Evolutionary conservation across 2,888 invertebrate genomes (phyloP), one percentile per base, ranked within the genome.

Genomic region (Endotricha flammealis): DNA sequence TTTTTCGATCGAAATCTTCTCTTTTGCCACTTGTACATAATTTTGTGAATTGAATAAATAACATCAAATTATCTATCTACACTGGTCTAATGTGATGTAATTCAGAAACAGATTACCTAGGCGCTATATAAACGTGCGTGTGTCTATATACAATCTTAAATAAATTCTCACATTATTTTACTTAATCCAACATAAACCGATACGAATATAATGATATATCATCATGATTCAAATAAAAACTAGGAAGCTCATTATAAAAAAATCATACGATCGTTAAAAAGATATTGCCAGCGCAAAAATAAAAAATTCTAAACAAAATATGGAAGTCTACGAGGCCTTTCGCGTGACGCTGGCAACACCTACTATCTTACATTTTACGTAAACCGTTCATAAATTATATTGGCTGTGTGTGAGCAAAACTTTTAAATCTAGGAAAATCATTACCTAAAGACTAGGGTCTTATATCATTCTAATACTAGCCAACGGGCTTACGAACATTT

Each of bases 381-480:
- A 43, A 46, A 47, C 42, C 29, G 48, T 50, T 48, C 48, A 49
- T 44, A 50, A 49, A 48, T 52, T 44, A 59, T 53, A 55, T 69
- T 67, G 65, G 67, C 65, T 64, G 62, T 58, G 46, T 51, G 58
- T 80, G 81, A 81, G 81, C 81, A 80, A 79, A 61, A 56, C 53
- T 49, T 56, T 66, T 67, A 61, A 67, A 57, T 64, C 71, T 75
- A 53, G 62, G 59, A 65, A 69, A 74, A 69, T 4, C 63, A 65
- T 69, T 75, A 75, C 56, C 77, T 81, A 79, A 53, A 68, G 79
- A 81, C 81, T 81, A 81, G 80, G 75, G 74, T 57, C 70, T 65
- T 71, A 73, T 55, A 61, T n/a, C 58, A 64, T 60, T 63, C 66
- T 71, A 77, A 75, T 77, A 79, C 73, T 71, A 51, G 33, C 29